Base-by-base conservation (phyloP, 2,113 vertebrate genomes). In the Chelonoidis abingdonii region DNA sequence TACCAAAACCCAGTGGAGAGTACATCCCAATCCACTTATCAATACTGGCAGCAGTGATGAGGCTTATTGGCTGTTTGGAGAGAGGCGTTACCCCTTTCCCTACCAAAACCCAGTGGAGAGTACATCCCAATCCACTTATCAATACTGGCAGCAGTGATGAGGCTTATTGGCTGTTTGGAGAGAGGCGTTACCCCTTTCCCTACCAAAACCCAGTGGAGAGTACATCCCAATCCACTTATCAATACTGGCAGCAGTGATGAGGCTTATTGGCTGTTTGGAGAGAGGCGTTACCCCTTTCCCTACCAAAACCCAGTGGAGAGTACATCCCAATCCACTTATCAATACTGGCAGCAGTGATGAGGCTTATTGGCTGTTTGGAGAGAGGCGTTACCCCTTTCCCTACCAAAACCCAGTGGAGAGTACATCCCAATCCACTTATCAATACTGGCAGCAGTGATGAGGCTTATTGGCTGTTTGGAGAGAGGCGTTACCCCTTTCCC, bases 41-140 rank as follows among this genome's bases (percentile, higher is more conserved):
- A 65, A 65, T 69, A 69, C 62, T 8, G 2, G 17, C 62, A 8
- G 0, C 0, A 5, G 0, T 0, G 8, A 13, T 1, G 52, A 76
- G 84, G 85, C 57, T 24, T 3, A 21, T 85, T 83, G 79, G 21
- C 91, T 87, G 2, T 69, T 69, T 69, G 16, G 35, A n/a, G 31
- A 16, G 44, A 19, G 12, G 31, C 14, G 31, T 50, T 50, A 47
- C 4, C 27, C 31, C 47, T 53, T 2, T 53, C 56, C 88, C 87
- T 25, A 1, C 0, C 21, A 54, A 57, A 91, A n/a, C 93, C 88
- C 35, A 69, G 24, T 9, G 35, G 17, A 69, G 31, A 69, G 35
- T n/a, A 69, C 62, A 69, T n/a, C 35, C 35, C 4, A 35, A n/a
- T 35, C 35, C 62, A 65, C 31, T 31, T 65, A 35, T 8, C 62